Evolutionary conservation across 2,113 vertebrate species (phyloP), one percentile per base, ranked within the genome.

Genomic region (Lepidothrix coronata): DNA sequence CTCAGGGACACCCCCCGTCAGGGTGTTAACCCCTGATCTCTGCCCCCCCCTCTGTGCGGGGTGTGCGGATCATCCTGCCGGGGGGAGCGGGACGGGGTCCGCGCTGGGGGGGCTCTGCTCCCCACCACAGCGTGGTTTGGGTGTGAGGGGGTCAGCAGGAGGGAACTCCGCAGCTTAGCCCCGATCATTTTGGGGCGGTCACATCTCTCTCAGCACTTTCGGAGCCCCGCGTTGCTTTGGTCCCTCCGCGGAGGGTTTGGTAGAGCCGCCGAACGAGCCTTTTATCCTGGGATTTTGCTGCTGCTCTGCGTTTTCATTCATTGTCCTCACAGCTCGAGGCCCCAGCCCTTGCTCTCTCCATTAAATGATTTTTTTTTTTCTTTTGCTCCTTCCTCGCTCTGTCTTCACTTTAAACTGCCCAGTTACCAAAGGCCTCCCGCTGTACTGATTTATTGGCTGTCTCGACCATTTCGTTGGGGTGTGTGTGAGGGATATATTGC

Each of bases 291-390:
- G 16, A 8, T 85, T 89, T 76, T 88, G 85, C 96, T 59, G 82
- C 66, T 35, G 76, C 58, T 48, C 27, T 79, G 89, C 15, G 3
- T 88, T 92, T 95, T 91, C 95, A 96, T 96, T 96, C 95, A 91
- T 96, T 97, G 94, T 96, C 81, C 67, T 94, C 79, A 1, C 44
- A 39, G 81, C 85, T 94, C 33, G 67, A 90, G 93, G 91, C 93
- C 85, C 58, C 49, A 73, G 81, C 78, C 80, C 58, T 76, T 74
- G 62, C 74, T 91, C 41, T 89, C 30, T 82, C 66, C 49, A 62
- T 65, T 79, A 85, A 95, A 82, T 67, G 14, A 46, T 71, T 88
- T 33, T 58, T 71, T 82, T 31, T 59, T 28, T 7, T 28, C 27
- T 52, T 28, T 52, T 52, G 24, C 2, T 4, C 4, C 11, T 46